Conservation (phyloP, 2,888 invertebrate species). For the Drosophila buzzatii region DNA sequence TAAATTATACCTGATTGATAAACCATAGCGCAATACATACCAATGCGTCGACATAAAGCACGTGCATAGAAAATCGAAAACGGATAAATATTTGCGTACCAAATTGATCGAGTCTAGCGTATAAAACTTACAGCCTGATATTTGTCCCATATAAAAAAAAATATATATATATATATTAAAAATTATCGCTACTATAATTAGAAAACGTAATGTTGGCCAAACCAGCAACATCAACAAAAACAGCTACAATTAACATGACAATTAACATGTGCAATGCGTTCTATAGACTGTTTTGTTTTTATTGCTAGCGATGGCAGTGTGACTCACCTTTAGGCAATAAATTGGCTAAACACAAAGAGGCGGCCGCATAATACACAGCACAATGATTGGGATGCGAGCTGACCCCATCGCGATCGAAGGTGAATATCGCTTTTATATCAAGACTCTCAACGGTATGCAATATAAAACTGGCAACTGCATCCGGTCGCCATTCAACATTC, state of each 20-base stretch:
- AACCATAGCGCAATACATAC: constrained; percentile 85
- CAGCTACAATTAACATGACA: constrained; percentile 64
- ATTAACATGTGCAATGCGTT: constrained; percentile 71
- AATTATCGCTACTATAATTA: constrained; percentile 50
- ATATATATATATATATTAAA: constrained; percentile 31
- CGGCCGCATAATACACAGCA: constrained; percentile 92
- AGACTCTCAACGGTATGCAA: constrained; percentile 89
- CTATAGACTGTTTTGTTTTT: constrained; percentile 30
- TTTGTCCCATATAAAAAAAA: background rate
- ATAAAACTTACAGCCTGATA: constrained; percentile 91
- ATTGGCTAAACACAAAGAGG: constrained; percentile 91
- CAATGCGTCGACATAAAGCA: constrained; percentile 91
- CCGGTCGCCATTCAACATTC: constrained; percentile 90
- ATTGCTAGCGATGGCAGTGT: constrained; percentile 44
- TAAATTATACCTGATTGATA: background rate
- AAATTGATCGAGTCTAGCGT: constrained; percentile 94
- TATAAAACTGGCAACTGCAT: constrained; percentile 88
- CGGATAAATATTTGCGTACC: constrained; percentile 93
- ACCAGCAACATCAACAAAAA: constrained; percentile 36
- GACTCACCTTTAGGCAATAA: constrained; percentile 90
- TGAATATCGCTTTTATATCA: constrained; percentile 93
- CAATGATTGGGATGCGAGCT: constrained; percentile 97
- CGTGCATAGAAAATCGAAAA: constrained; percentile 93
- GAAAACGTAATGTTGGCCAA: constrained; percentile 36
- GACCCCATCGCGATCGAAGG: constrained; percentile 97